Conservation (phyloP, 2,113 vertebrate genomes). For the Glaucidium brasilianum region DNA sequence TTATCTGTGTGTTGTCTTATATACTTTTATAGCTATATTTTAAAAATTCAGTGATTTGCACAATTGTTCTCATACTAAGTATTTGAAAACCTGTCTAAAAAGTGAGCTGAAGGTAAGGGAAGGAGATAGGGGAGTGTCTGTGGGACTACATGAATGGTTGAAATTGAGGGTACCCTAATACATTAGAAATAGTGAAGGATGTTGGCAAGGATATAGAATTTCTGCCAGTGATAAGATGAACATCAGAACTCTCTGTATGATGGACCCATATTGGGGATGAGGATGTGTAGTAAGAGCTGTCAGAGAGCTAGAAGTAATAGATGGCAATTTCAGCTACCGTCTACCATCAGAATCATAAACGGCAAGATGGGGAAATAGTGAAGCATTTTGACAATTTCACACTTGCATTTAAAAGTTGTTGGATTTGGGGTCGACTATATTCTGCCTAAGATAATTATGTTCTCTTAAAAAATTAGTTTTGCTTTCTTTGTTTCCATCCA, state of each 20-base stretch:
- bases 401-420: not conserved
- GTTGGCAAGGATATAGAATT: not conserved
- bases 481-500: not conserved
- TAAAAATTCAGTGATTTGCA: not conserved
- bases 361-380: not conserved
- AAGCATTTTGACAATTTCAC: not conserved
- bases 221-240: not conserved
- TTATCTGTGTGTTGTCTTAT: not conserved
- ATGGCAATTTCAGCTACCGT: not conserved
- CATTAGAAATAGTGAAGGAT: not conserved
- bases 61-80: not conserved
- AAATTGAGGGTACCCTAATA: not conserved
- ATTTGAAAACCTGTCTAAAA: not conserved
- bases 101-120: not conserved
- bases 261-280: not conserved
- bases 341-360: not conserved
- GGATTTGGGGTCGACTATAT: not conserved
- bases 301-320: not conserved
- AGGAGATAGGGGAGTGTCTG: not conserved
- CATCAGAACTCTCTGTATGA: not conserved
- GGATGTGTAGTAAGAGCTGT: not conserved
- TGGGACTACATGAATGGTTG: not conserved
- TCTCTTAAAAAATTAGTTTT: not conserved
- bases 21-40: not conserved
- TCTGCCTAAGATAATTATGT: not conserved